Base-by-base conservation (phyloP, 2,797 vertebrate genomes). In the Characodon lateralis region DNA sequence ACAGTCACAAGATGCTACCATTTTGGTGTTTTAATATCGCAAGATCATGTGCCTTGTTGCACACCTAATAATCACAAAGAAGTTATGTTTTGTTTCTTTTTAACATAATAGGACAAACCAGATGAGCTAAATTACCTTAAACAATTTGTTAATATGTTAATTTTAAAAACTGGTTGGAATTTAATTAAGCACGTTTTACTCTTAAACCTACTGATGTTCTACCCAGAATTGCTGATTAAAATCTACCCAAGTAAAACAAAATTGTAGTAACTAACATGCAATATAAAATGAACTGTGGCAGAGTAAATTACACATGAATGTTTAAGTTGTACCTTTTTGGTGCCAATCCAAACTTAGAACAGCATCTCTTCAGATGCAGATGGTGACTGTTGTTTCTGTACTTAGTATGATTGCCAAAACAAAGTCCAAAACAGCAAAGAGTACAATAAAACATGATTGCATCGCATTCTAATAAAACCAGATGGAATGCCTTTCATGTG, bases 401-500 rank as follows among this genome's bases (percentile, higher is more conserved):
- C 79, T 84, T 74, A 82, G 82, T 68, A 74, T 86, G 58, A 84
- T 83, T 87, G 82, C 87, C 81, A 65, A 69, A 81, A 85, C 65
- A 79, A 76, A 66, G 59, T 80, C 72, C 73, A 82, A 89, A 91
- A 79, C 16, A 20, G 41, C 83, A 88, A 88, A 72, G 73, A 86
- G 76, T 26, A 73, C 81, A 93, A 92, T 94, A 93, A 83, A 87
- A 87, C 81, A 74, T 74, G 88, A 90, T 91, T 88, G 83, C 81
- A 91, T 89, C 89, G 51, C 90, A 90, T 84, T 70, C 74, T 91
- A 91, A 91, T 86, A 89, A 93, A 93, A 91, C 83, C 89, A 87
- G 92, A 92, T 85, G 89, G 26, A 46, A 85, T 79, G 83, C 71
- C 91, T 93, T 93, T 90, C 84, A 93, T 92, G 92, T 93, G 77